Evolutionary conservation across 1,140 invertebrate species (phyloP).

Genomic region (Daktulosphaira vitifoliae): DNA sequence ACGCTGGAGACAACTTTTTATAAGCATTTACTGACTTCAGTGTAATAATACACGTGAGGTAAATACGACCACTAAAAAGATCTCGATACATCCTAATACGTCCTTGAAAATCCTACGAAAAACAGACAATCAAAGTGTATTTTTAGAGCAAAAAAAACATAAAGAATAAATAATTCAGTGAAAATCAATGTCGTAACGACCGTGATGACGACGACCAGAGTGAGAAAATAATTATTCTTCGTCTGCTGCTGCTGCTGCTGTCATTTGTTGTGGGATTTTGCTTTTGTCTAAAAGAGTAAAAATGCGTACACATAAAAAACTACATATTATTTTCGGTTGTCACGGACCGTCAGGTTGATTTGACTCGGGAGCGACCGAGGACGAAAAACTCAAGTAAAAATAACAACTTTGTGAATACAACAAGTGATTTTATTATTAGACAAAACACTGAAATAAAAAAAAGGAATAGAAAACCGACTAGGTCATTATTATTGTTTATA

Average conservation of each 20-base stretch:
- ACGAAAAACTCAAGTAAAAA: background rate
- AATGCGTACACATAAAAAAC: no score
- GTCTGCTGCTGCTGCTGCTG: background rate
- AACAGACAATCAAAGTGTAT: background rate
- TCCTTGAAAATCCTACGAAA: constrained; percentile 11
- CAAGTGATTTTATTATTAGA: no score
- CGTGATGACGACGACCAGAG: background rate
- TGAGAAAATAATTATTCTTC: background rate
- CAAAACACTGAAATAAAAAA: no score
- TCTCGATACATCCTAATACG: background rate
- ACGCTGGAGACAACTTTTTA: no score
- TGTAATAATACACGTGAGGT: no score
- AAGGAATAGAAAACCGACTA: no score
- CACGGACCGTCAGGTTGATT: constrained; percentile 26
- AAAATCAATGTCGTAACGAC: constrained; percentile 22
- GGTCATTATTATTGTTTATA: no score
- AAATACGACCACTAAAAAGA: no score
- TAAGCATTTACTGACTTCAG: no score
- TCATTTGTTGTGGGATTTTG: background rate
- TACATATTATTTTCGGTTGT: constrained; percentile 7
- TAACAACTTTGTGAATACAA: no score
- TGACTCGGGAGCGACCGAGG: background rate
- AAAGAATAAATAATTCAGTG: background rate
- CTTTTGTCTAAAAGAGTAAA: background rate
- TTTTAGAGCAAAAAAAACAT: background rate